Base-by-base conservation (phyloP, 1,140 invertebrate genomes). In the Brachionus rotundiformis region DNA sequence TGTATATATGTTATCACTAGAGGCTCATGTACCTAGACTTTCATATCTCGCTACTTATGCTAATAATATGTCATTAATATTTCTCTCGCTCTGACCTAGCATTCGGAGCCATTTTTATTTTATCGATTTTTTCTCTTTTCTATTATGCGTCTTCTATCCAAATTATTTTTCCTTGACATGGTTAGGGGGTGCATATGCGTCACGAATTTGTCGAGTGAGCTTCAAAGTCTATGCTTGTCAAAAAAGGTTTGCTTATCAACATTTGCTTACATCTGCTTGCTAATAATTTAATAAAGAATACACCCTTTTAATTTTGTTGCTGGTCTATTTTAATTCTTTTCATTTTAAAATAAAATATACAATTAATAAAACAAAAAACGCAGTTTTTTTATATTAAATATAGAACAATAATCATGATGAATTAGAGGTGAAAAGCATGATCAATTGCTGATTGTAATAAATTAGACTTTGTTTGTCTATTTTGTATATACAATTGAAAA, bases 371-470 rank as follows among this genome's bases (percentile, higher is more conserved):
- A 41, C 2, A 54, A 54, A 63, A 63, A 63, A 13, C 29, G 61
- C 61, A 27, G 3, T 49, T 63, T 29, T 63, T 63, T 63, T 63
- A 33, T 63, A 29, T 63, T 63, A 63, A 63, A 63, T 29, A 63
- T 63, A 63, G 61, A 63, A 63, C 10, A 63, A 16, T 33, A 68
- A 36, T 33, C 63, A 68, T 36, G 31, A 68, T 13, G 13, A 33
- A 5, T 19, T 19, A 16, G 63, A 68, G 31, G 63, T 68, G 63
- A 68, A 68, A 68, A 68, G 63, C 63, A 39, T 68, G 63, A 68
- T 68, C 31, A 68, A 68, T 36, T 16, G 63, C 63, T 68, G 63
- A 68, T 33, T 68, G 16, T 19, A 16, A 19, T 68, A 7, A 2
- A 3, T 33, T 63, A 36, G 63, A 19, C 16, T 68, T 31, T 63